Evolutionary conservation across 30 jellyfish, hydroid and myxozoan species (phyloP).

Genomic region (Hydra vulgaris): DNA sequence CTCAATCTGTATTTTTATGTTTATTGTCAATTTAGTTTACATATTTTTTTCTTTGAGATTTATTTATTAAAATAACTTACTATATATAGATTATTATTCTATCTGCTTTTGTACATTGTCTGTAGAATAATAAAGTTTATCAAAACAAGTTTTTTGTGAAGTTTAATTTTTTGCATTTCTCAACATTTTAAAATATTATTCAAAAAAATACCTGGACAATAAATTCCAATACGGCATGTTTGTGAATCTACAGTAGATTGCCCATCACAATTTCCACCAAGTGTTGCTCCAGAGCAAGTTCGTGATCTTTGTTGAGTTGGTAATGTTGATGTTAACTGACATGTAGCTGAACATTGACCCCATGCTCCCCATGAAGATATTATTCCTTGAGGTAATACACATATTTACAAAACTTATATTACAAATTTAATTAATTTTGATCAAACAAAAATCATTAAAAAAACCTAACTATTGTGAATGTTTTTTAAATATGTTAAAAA

Average conservation of each 20-base stretch:
- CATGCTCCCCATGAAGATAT: slow-evolving; percentile 2
- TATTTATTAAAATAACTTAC: too few species aligned
- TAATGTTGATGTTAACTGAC: background rate
- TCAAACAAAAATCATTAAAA: too few species aligned
- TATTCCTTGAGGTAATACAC: background rate
- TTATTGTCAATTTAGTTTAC: too few species aligned
- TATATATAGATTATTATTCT: too few species aligned
- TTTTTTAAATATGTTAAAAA: too few species aligned
- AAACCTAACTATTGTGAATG: too few species aligned
- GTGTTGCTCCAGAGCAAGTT: background rate
- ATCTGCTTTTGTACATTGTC: too few species aligned
- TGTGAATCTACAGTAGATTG: background rate
- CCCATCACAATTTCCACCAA: slow-evolving; percentile 18
- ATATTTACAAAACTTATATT: background rate
- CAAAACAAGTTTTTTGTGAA: background rate
- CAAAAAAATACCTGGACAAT: background rate
- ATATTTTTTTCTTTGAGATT: too few species aligned
- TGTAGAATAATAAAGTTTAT: background rate
- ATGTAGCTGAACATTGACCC: slow-evolving; percentile 9
- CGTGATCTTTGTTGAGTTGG: slow-evolving; percentile 17
- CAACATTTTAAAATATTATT: too few species aligned
- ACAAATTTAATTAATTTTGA: too few species aligned
- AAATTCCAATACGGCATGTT: background rate
- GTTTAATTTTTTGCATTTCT: background rate
- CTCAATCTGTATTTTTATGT: too few species aligned